Evolutionary conservation across 1,140 invertebrate species (phyloP), one percentile per base, ranked within the genome.

Genomic region (Rhyacophila brunnea): DNA sequence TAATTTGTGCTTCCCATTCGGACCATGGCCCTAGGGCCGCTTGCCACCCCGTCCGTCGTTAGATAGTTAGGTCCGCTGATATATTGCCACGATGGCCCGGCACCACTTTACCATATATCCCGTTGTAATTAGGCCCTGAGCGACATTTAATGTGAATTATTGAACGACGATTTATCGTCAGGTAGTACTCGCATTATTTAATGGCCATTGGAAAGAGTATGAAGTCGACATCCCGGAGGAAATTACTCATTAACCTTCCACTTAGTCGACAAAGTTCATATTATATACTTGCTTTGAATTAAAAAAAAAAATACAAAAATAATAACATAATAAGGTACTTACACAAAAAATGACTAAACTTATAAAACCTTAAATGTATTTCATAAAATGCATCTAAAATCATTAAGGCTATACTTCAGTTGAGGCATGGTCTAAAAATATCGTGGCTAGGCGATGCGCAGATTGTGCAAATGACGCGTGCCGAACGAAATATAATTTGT

Each of bases 31-130:
- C 43, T 2, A 15, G 11, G 15, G 50, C 28, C 15, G 13, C 42
- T n/a, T 54, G 32, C 52, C 53, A 56, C 53, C 53, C 52, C 45
- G 38, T 56, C 45, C 53, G 45, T 56, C 53, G 53, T 40, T 56
- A 48, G 43, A 47, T 56, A 48, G 44, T 56, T 56, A 56, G 18
- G 45, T 14, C 13, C 40, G 40, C 44, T 56, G 53, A 56, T 56
- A 56, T 48, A 56, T 36, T 47, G 45, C 45, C 32, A 48, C 34
- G 17, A 56, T 54, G 42, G 52, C 20, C 19, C 32, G 17, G 44
- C 53, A 56, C 44, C 53, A 56, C 23, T 48, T 54, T 56, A 56
- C 53, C 53, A 56, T 56, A 56, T 48, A 56, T 56, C 53, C 53
- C 53, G 53, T 40, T 40, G 53, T 48, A 56, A 48, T 48, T 47